phyloP scores from a whole-genome alignment of 2,113 vertebrate species.

The Stigmatopora nigra region DNA sequence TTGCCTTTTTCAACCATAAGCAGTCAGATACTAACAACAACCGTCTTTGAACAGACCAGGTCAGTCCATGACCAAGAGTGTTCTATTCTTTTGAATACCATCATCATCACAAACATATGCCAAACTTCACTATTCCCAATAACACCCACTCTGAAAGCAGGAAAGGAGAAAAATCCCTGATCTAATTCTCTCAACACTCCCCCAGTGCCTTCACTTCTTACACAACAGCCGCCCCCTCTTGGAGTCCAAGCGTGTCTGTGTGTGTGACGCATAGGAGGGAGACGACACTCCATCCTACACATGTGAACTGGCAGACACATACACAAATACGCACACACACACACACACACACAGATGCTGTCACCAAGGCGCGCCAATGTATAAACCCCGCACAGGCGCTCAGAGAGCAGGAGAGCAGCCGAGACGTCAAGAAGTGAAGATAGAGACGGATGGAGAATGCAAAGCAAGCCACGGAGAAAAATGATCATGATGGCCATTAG shows the following conservation, averaged over 20 bases:
- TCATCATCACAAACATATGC: slow-evolving; percentile 25
- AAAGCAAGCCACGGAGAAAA: slow-evolving; percentile 12
- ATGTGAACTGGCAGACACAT: slow-evolving; percentile 41
- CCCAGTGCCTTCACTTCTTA: slow-evolving; percentile 57
- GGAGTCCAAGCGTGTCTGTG: slow-evolving; percentile 10
- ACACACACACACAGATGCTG: slow-evolving; percentile 45
- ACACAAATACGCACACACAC: slow-evolving; percentile 31
- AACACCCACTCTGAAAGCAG: slow-evolving; percentile 47
- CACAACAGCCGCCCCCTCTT: slow-evolving; percentile 57
- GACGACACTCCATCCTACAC: slow-evolving; percentile 66
- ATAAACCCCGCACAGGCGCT: slow-evolving; percentile 56
- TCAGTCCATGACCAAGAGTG: slow-evolving; percentile 34
- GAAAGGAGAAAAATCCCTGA: slow-evolving; percentile 50
- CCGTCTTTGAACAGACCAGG: neutral
- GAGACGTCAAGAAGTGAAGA: slow-evolving; percentile 56
- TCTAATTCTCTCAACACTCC: slow-evolving; percentile 58
- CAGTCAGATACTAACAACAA: too few relatives aligned
- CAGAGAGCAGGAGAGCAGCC: slow-evolving; percentile 52
- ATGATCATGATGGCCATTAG: slow-evolving; percentile 24
- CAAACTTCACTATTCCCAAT: slow-evolving; percentile 33
- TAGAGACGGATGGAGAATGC: slow-evolving; percentile 32
- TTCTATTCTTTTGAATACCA: slow-evolving; percentile 30
- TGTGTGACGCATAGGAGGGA: slow-evolving; percentile 61
- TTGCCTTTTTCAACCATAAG: too few relatives aligned
- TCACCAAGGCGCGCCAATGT: slow-evolving; percentile 54